Conservation (phyloP, 2,113 vertebrate genomes). For the Heterochromis multidens region DNA sequence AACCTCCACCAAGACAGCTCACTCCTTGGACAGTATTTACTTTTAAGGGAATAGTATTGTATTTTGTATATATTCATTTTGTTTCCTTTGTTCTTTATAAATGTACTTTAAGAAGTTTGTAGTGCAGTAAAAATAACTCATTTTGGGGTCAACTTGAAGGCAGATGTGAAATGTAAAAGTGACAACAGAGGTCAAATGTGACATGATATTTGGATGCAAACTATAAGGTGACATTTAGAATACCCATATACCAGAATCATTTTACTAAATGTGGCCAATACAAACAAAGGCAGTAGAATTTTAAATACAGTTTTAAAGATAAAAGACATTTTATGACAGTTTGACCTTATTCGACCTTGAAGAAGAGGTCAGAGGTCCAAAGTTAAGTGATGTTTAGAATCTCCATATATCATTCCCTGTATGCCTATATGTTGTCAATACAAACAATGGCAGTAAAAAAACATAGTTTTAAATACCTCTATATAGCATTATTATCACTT, state of each 20-base stretch:
- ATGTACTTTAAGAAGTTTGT: not conserved
- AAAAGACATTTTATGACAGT: too few species aligned
- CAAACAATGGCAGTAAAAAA: not conserved
- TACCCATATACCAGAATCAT: too few species aligned
- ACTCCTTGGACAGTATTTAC: not conserved
- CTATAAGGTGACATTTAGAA: not conserved
- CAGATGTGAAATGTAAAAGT: not conserved
- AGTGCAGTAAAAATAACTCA: not conserved
- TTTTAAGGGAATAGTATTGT: not conserved
- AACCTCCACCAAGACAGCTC: not conserved
- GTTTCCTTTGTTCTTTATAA: not conserved
- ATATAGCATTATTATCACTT: not conserved
- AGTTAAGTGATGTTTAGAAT: not conserved
- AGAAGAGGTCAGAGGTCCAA: too few species aligned
- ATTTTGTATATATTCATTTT: not conserved
- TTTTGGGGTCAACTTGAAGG: not conserved
- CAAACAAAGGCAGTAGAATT: too few species aligned
- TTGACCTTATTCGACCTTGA: too few species aligned
- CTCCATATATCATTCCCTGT: not conserved
- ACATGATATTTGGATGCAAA: not conserved
- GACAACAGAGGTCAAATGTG: not conserved
- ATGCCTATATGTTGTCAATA: not conserved
- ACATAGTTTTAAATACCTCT: not conserved
- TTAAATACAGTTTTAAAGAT: too few species aligned
- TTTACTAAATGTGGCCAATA: too few species aligned